phyloP scores from a whole-genome alignment of 2,113 vertebrate genomes.

The Bucco capensis region DNA sequence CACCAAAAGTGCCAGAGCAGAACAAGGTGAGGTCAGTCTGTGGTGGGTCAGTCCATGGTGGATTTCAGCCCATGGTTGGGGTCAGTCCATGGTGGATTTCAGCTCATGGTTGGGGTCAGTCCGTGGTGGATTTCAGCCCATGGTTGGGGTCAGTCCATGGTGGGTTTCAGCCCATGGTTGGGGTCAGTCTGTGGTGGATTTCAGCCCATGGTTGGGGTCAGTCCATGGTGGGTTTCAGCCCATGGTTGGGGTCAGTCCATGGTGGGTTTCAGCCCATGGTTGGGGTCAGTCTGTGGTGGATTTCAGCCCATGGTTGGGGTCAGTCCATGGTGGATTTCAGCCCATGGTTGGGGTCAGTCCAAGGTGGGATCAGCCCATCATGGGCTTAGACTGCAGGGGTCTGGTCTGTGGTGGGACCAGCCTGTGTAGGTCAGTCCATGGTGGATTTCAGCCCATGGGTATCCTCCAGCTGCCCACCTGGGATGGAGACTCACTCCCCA shows the following conservation, averaged over 20 bases:
- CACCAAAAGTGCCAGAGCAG: rapidly evolving
- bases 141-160: too few species aligned
- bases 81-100: neutral
- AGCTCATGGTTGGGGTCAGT: neutral
- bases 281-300: too few species aligned
- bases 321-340: too few species aligned
- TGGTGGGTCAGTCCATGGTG: neutral
- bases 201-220: neutral
- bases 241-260: too few species aligned
- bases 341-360: too few species aligned
- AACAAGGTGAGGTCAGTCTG: rapidly evolving
- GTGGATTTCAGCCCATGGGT: neutral
- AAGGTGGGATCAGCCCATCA: too few species aligned
- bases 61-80: neutral
- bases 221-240: neutral
- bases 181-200: too few species aligned
- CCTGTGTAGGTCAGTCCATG: neutral
- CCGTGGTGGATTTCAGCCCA: too few species aligned
- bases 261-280: too few species aligned
- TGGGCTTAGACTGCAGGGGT: too few species aligned
- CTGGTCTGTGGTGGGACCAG: neutral
- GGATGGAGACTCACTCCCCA: rapidly evolving
- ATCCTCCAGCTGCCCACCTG: neutral
- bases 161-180: too few species aligned
- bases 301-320: too few species aligned